Evolutionary conservation across 1,140 invertebrate species (phyloP), one percentile per base, ranked within the genome.

Genomic region (Brachionus calyciflorus): DNA sequence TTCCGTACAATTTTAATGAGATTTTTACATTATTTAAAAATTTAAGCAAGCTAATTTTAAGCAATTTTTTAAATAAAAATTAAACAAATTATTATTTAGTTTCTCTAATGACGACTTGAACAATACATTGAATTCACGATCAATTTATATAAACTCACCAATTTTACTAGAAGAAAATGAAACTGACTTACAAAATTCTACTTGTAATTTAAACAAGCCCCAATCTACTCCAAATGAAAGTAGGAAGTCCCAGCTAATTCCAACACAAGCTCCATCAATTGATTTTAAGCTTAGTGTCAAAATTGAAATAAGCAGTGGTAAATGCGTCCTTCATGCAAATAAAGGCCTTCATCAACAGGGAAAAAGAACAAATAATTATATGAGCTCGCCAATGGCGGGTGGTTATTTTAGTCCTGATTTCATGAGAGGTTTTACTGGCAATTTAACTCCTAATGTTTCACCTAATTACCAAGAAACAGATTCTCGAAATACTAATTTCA

Each of bases 201-300:
- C 46, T 7, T 49, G 44, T 5, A 49, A 51, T 44, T 10, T 41
- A 0, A 65, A 41, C 10, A 44, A 41, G 4, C 9, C 44, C 14
- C 21, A 41, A 44, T 24, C n/a, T n/a, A n/a, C n/a, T n/a, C n/a
- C n/a, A n/a, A n/a, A 24, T 10, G 60, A 44, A 14, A 65, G 44
- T 28, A 41, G 17, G 24, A 9, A 10, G 10, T 9, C 37, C 4
- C 60, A 65, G 28, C 10, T 44, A 24, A 24, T 65, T 17, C 24
- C 60, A 65, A 91, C 77, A 94, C 97, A 81, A 37, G 19, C 60
- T 26, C 94, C 94, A 0, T 96, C 92, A 81, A 93, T 98, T 77
- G 94, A 98, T 83, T 92, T 98, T 83, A 93, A 97, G 82, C 86
- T 98, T 78, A 94, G 97, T 84, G 91, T 98, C 0, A 96, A 96